Base-by-base conservation (phyloP, 2,797 vertebrate species). In the Apogon talboti region DNA sequence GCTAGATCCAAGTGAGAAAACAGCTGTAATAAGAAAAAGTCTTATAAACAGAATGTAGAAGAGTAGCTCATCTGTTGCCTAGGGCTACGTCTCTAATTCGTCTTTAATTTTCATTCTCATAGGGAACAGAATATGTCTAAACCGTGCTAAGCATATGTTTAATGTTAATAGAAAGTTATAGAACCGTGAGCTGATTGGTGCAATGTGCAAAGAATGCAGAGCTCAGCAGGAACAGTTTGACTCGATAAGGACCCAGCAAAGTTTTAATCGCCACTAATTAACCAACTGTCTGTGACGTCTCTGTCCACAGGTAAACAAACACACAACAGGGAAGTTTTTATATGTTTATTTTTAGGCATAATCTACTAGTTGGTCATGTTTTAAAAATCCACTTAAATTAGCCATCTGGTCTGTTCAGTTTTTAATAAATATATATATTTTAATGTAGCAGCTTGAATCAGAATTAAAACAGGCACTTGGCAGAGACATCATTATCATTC, bases 101-200 rank as follows among this genome's bases (percentile, higher is more conserved):
- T 19, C 38, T n/a, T 40, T 33, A 33, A 15, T 19, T 28, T 11
- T 61, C 37, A 28, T 54, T 16, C 57, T 53, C 18, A 44, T 62
- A 66, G 71, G 41, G 64, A 59, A 72, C 56, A 64, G 45, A 79
- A 68, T 45, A 28, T 64, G 19, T 54, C 24, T 43, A 46, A 73
- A 60, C 41, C 50, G 49, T 54, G 46, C 44, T 45, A 61, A 69
- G 72, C 55, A 71, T 64, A 77, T 76, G 64, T 71, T 83, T 78
- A 60, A 79, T 75, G 50, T 61, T 72, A 68, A 70, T 58, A 37
- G 50, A 59, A 75, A 64, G 66, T 67, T 40, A 40, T 43, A 63
- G 35, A 24, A 37, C 14, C 6, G 40, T n/a, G 15, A 66, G 49
- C 57, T 11, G 41, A 78, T 63, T 71, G 76, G 80, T 53, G 45